Percentiles rank a stretch among this genome's conserved stretches.
Evolutionary conservation across 2,888 invertebrate species (phyloP).

Genomic region (Erebia palarica): DNA sequence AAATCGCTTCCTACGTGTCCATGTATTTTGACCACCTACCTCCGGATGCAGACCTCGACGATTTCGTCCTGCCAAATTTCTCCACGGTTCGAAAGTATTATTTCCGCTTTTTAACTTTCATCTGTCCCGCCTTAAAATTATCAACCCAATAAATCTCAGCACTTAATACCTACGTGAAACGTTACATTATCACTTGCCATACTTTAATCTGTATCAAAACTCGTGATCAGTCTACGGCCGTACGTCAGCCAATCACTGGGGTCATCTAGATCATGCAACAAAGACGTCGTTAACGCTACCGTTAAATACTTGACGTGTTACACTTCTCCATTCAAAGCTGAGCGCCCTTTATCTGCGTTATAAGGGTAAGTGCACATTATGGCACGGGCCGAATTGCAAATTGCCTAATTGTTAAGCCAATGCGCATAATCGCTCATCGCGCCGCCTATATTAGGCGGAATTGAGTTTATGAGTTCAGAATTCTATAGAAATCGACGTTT

Average conservation of each 20-base stretch:
- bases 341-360: constrained; percentile 15
- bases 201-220: constrained; percentile 29
- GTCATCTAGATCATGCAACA: constrained; percentile 42
- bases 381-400: too few relatives aligned
- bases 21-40: too few relatives aligned
- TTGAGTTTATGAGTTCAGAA: too few relatives aligned
- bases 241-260: constrained; percentile 32
- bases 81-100: background rate
- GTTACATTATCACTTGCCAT: constrained; percentile 31
- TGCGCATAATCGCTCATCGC: too few relatives aligned
- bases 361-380: background rate
- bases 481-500: too few relatives aligned
- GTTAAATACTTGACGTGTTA: constrained; percentile 41
- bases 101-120: background rate
- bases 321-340: constrained; percentile 21
- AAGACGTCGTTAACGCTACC: constrained; percentile 40
- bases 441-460: too few relatives aligned
- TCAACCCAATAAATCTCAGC: constrained; percentile 5
- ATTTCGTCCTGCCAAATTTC: background rate
- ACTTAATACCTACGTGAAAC: constrained; percentile 9
- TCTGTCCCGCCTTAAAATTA: background rate
- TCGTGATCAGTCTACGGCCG: constrained; percentile 27
- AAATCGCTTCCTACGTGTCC: too few relatives aligned
- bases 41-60: too few relatives aligned
- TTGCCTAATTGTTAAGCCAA: too few relatives aligned